Evolutionary conservation across 2,888 invertebrate species (phyloP), one percentile per base, ranked within the genome.

Genomic region (Leucophenga maculata): DNA sequence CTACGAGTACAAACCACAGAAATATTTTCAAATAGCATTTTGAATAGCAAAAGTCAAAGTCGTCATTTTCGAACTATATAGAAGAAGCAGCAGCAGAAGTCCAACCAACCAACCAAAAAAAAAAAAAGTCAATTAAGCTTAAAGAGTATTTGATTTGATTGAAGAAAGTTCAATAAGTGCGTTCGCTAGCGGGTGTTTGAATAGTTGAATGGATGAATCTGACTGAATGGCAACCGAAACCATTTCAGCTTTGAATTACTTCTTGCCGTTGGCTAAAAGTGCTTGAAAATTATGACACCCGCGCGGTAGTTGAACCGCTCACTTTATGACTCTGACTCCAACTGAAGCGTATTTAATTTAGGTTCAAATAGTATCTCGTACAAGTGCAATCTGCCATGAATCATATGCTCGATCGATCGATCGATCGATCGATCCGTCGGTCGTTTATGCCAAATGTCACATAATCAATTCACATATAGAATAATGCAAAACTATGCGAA

Each of bases 121-220:
- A 74, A 64, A 62, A 65, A 71, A 72, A 80, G 83, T 81, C 80
- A 80, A 80, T 80, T 80, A 80, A 83, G 80, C 80, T 79, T 83
- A 81, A 80, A 83, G 79, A 80, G 79, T 79, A 83, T 82, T 80
- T 80, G 75, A 80, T 82, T 75, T 67, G 73, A 73, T 75, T 73
- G 77, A 75, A 82, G 80, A 80, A 80, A 80, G 80, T 80, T 83
- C 69, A 75, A 65, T 67, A 18, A n/a, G 50, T 50, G 50, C 50
- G 50, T 50, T 18, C 50, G 16, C n/a, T n/a, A 16, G 50, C 50
- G 39, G 39, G 39, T 39, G 39, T 39, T 39, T 39, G 8, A 39
- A 39, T 39, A 1, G 39, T 8, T 39, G 9, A 39, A 39, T 8
- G 11, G 39, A 3, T 39, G 8, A 26, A 26, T 26, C 2, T 16